phyloP scores from a whole-genome alignment of 2,888 invertebrate species.

The Oscheius sp. region DNA sequence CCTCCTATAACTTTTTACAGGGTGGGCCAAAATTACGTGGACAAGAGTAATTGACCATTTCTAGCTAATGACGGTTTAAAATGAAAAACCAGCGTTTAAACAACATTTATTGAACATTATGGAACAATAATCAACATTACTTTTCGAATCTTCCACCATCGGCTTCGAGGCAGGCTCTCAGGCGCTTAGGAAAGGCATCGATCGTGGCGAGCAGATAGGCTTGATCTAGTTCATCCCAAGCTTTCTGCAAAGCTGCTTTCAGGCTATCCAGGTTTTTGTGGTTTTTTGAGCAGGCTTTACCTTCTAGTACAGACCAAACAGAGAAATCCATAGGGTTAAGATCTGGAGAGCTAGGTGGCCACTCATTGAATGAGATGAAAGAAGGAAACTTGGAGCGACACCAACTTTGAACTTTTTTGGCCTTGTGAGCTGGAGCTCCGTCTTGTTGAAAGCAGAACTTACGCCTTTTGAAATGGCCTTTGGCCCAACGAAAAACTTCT shows the following conservation, averaged over 20 bases:
- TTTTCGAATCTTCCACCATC: slow-evolving; percentile 23
- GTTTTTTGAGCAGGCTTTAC: not conserved
- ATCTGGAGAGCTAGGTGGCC: slow-evolving; percentile 23
- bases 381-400: not conserved
- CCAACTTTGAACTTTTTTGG: slow-evolving; percentile 12
- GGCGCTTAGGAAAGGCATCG: not conserved
- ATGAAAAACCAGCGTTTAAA: no score
- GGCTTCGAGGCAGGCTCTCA: slow-evolving; percentile 24
- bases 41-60: no score
- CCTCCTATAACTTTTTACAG: no score
- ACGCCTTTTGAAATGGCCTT: no score
- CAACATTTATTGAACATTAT: no score
- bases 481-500: no score
- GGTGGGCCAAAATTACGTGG: no score
- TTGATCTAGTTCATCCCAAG: slow-evolving; percentile 14
- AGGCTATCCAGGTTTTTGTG: slow-evolving; percentile 4
- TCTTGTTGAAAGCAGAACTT: slow-evolving; percentile 32
- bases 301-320: not conserved
- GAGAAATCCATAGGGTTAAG: slow-evolving; percentile 22
- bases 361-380: slow-evolving; percentile 8
- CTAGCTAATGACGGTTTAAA: no score
- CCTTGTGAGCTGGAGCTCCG: slow-evolving; percentile 28
- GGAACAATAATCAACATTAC: not conserved
- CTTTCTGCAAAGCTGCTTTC: not conserved
- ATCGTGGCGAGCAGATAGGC: slow-evolving; percentile 29